phyloP scores from a whole-genome alignment of 1,140 invertebrate species.

The Pemphigus obesinymphae region DNA sequence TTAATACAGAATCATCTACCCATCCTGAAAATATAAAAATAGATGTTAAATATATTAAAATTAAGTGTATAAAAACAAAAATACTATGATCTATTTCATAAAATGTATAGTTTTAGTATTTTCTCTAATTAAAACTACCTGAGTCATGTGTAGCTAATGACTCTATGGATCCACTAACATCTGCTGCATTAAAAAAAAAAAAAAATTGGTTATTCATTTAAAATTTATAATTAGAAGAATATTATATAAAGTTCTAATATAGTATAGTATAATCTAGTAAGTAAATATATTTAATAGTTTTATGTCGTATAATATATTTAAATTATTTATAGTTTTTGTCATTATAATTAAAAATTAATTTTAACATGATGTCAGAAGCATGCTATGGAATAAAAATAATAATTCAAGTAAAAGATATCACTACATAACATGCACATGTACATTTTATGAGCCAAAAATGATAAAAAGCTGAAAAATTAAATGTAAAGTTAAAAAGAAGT shows the following conservation, averaged over 20 bases:
- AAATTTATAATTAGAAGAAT: not conserved
- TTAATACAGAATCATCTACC: slow-evolving; percentile 61
- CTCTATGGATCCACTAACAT: slow-evolving; percentile 71
- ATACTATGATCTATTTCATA: not conserved
- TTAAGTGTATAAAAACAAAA: not conserved
- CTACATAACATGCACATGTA: slow-evolving; percentile 27
- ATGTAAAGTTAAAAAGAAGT: not conserved
- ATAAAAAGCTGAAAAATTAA: slow-evolving; percentile 16
- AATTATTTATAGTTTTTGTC: not conserved
- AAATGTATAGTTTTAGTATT: not conserved
- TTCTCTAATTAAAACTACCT: slow-evolving; percentile 54
- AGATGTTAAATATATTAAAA: not conserved
- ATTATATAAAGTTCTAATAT: not conserved
- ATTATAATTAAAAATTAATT: not conserved
- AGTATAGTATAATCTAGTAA: too few relatives aligned
- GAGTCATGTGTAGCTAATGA: slow-evolving; percentile 70
- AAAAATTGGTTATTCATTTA: not conserved
- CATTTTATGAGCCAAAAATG: slow-evolving; percentile 9
- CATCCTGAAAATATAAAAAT: slow-evolving; percentile 53
- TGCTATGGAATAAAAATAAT: too few relatives aligned
- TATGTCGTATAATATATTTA: too few relatives aligned
- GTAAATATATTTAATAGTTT: not conserved
- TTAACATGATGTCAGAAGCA: not conserved
- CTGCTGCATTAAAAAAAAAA: slow-evolving; percentile 55
- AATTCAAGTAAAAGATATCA: too few relatives aligned